Evolutionary conservation across 1,140 invertebrate species (phyloP).

Genomic region (Eurosta solidaginis): DNA sequence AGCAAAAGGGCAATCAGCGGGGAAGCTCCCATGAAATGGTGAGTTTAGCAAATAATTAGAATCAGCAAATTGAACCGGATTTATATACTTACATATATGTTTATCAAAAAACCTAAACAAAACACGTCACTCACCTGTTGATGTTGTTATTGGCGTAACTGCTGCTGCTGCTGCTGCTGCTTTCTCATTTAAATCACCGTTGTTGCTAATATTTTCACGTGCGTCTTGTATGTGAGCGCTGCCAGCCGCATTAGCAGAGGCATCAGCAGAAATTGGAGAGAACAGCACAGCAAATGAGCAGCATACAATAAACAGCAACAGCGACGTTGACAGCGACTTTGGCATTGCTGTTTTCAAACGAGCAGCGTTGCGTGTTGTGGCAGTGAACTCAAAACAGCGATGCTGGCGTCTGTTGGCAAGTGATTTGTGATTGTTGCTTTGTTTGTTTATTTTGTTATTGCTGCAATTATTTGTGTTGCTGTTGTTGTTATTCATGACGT

Average conservation of each 20-base stretch:
- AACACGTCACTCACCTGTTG: background rate
- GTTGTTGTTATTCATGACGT: slow-evolving; percentile 6
- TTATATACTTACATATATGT: background rate
- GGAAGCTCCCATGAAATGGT: too few species aligned
- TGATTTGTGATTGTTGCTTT: background rate
- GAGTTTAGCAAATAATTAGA: too few species aligned
- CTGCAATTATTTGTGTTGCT: background rate
- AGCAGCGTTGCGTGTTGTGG: background rate
- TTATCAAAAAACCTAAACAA: background rate
- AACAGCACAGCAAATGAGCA: background rate
- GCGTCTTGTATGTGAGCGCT: background rate
- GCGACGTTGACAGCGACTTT: background rate
- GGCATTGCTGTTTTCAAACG: too few species aligned
- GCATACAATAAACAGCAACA: background rate
- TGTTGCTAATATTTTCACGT: background rate
- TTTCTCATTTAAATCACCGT: background rate
- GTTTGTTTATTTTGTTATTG: background rate
- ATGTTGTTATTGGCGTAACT: background rate
- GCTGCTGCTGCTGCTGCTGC: background rate
- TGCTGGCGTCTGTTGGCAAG: background rate
- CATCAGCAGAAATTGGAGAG: background rate
- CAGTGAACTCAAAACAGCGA: slow-evolving; percentile 13
- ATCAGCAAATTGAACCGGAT: background rate
- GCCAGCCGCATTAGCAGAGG: background rate
- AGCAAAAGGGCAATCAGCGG: too few species aligned